Evolutionary conservation across 2,888 invertebrate species (phyloP).

Genomic region (Catotricha subobsoleta): DNA sequence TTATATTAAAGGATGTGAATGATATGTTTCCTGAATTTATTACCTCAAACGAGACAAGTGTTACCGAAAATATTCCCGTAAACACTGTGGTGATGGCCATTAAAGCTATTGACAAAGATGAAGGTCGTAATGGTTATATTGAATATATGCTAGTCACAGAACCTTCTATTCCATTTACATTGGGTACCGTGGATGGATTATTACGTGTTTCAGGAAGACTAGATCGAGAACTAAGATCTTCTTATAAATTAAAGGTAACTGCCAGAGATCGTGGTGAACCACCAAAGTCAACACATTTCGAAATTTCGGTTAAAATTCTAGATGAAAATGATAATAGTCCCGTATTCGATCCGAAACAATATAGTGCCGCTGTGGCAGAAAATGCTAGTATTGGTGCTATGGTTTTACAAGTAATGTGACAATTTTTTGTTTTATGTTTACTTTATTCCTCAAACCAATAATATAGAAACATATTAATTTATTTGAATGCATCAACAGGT

Average conservation of each 20-base stretch:
- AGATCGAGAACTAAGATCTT: constrained; percentile 62
- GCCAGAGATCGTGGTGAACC: constrained; percentile 81
- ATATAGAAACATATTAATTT: background rate
- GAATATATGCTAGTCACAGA: constrained; percentile 66
- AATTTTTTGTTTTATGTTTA: constrained; percentile 3
- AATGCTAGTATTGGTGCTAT: constrained; percentile 87
- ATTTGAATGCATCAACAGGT: constrained; percentile 36
- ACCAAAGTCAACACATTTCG: constrained; percentile 47
- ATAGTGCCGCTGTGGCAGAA: constrained; percentile 78
- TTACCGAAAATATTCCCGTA: constrained; percentile 67
- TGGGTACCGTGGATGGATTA: constrained; percentile 76
- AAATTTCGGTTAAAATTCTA: constrained; percentile 52
- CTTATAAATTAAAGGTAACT: constrained; percentile 58
- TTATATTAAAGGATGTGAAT: constrained; percentile 77
- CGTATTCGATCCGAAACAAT: constrained; percentile 74
- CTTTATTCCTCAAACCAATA: constrained; percentile 3
- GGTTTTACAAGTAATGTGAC: constrained; percentile 51
- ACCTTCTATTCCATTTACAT: constrained; percentile 49
- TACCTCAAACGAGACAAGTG: constrained; percentile 56
- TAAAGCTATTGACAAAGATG: constrained; percentile 77
- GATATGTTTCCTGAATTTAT: constrained; percentile 79
- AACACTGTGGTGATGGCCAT: constrained; percentile 79
- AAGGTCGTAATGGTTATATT: constrained; percentile 78
- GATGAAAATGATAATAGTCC: constrained; percentile 87
- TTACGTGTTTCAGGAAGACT: constrained; percentile 68